Base-by-base conservation (phyloP, 2,888 invertebrate genomes). In the Drosophila macrospina region DNA sequence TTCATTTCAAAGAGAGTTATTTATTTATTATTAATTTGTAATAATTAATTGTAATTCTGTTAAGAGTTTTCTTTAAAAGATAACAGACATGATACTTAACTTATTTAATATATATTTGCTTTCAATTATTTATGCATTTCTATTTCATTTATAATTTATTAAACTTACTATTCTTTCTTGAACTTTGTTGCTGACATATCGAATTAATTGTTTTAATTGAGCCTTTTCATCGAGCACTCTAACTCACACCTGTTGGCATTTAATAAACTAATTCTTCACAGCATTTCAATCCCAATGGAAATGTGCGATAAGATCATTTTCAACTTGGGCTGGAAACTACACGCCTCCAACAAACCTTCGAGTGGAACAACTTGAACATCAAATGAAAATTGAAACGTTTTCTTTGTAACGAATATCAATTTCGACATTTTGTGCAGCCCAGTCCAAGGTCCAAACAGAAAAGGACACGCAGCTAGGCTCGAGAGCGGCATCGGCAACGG, bases 321-420 rank as follows among this genome's bases (percentile, higher is more conserved):
- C 20, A 20, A 20, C 2, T 6, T 7, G 28, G 28, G 28, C 28
- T 48, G 5, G 28, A 32, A 5, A 8, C 4, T 13, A 15, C 44
- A 70, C 78, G 81, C 84, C 84, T 59, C 65, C 11, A 45, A 26
- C 5, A 45, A 45, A 44, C 59, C 59, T 63, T 32, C 26, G 54
- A 62, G 57, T 56, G 39, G 32, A 61, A 69, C 54, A 66, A 57
- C 54, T 41, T 45, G 54, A 86, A 78, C 74, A 78, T 70, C 69
- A 67, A 85, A 76, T 80, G 80, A 80, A 87, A 87, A 86, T 86
- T 86, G 87, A 86, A 86, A 85, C 85, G 87, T 86, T 85, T 75
- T 70, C 74, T 67, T 80, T 74, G 69, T 70, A 77, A 85, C 78
- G 80, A 78, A 76, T 85, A 84, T 81, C 80, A 78, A 82, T 78